Conservation (phyloP, 2,888 invertebrate genomes). For the Synergus gifuensis region DNA sequence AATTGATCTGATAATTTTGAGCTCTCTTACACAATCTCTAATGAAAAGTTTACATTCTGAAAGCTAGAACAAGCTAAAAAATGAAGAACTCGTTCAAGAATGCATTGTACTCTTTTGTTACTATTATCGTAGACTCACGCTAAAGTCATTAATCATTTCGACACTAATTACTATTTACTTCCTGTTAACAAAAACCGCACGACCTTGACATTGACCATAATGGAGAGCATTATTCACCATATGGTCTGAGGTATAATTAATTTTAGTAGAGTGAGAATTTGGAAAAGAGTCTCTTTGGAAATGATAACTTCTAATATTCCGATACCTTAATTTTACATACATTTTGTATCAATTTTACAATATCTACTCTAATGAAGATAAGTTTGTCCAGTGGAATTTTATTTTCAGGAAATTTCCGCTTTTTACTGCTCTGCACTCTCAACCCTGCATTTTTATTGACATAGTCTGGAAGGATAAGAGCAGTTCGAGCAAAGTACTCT, state of each 20-base stretch:
- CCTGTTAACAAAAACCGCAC: slow-evolving; percentile 8
- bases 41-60: not conserved
- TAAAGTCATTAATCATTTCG: slow-evolving; percentile 34
- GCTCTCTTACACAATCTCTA: not conserved
- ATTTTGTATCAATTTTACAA: not conserved
- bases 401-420: slow-evolving; percentile 15
- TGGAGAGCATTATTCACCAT: not conserved
- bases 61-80: not conserved
- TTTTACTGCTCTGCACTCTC: slow-evolving; percentile 32
- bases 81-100: not conserved
- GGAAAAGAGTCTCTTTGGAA: not conserved
- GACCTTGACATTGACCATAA: slow-evolving; percentile 28
- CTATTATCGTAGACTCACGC: slow-evolving; percentile 18
- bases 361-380: not conserved
- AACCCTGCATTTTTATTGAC: slow-evolving; percentile 27
- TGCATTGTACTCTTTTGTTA: slow-evolving; percentile 22
- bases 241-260: not conserved
- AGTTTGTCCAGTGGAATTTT: slow-evolving; percentile 1
- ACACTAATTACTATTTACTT: slow-evolving; percentile 32
- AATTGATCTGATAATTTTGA: not conserved
- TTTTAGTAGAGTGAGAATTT: not conserved
- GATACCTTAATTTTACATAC: not conserved
- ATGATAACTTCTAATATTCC: not conserved
- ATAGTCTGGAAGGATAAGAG: slow-evolving; percentile 16
- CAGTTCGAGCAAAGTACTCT: slow-evolving; percentile 32